A percentile compares a stretch with the other conserved stretches of the same genome.
These are phyloP conservation scores for Hyles euphorbiae DNA, from an alignment of 1,140 invertebrate species.

Conservation along the genomic window DNA sequence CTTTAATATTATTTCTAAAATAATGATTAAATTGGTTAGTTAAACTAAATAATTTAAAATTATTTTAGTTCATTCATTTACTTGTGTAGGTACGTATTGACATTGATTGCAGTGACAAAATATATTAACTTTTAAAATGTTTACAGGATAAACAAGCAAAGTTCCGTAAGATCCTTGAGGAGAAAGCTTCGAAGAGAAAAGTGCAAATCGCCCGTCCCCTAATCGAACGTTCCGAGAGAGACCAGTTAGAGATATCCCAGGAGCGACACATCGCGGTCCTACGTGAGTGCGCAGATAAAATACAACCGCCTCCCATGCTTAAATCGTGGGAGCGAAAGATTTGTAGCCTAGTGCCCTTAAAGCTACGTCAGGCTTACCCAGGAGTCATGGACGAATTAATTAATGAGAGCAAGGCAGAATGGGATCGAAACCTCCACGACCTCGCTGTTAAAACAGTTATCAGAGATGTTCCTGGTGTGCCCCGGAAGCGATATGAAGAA, in stretches of 20 bases:
- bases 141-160: slow-evolving; percentile 58
- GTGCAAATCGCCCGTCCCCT: slow-evolving; percentile 45
- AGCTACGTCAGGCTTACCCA: slow-evolving; percentile 58
- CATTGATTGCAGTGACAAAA: too few species aligned
- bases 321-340: slow-evolving; percentile 74
- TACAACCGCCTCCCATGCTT: slow-evolving; percentile 65
- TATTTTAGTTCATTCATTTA: too few species aligned
- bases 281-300: slow-evolving; percentile 53
- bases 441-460: slow-evolving; percentile 72
- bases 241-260: slow-evolving; percentile 53
- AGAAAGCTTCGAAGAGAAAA: slow-evolving; percentile 54
- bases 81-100: too few species aligned
- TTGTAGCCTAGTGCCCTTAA: slow-evolving; percentile 55
- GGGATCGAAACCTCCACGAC: slow-evolving; percentile 68
- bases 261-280: slow-evolving; percentile 56
- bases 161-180: slow-evolving; percentile 55
- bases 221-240: slow-evolving; percentile 38
- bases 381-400: slow-evolving; percentile 63
- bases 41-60: too few species aligned
- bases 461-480: slow-evolving; percentile 59
- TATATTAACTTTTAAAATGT: slow-evolving; percentile 9
- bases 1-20: too few species aligned
- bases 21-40: too few species aligned
- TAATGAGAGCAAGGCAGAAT: slow-evolving; percentile 68
- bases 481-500: slow-evolving; percentile 57